phyloP scores from a whole-genome alignment of 2,888 invertebrate genomes.

The Stenotaenia linearis region DNA sequence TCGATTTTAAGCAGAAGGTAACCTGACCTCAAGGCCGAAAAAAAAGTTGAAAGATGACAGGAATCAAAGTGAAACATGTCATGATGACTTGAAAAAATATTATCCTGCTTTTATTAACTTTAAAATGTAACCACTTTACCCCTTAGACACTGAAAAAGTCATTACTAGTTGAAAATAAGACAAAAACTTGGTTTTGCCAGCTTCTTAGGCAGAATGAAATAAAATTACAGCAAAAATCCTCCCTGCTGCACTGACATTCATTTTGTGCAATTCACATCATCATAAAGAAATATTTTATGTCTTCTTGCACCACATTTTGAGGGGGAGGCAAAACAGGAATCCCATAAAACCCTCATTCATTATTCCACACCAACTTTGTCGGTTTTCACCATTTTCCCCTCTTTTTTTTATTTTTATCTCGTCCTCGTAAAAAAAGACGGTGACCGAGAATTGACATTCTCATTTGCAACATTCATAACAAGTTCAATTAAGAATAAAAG shows the following conservation, averaged over 20 bases:
- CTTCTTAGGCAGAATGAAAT: conserved; percentile 1
- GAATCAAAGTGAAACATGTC: background rate
- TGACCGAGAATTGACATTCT: background rate
- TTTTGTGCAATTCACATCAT: conserved; percentile 21
- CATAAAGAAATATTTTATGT: conserved; percentile 22
- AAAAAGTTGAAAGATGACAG: background rate
- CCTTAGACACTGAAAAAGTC: background rate
- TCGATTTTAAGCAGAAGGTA: too few relatives aligned
- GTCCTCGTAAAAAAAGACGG: background rate
- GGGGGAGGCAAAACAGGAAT: conserved; percentile 20
- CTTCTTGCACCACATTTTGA: conserved; percentile 12
- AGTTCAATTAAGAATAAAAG: too few relatives aligned
- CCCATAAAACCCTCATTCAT: conserved; percentile 26
- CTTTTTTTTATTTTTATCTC: background rate
- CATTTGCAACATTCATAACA: conserved; percentile 24
- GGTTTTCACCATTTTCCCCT: background rate
- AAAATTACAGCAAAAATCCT: conserved; percentile 24
- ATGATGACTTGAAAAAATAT: background rate
- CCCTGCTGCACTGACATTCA: conserved; percentile 26
- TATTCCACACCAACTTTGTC: conserved; percentile 19
- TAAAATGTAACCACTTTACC: too few relatives aligned
- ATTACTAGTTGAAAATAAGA: background rate
- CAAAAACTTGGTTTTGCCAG: background rate
- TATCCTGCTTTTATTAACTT: too few relatives aligned
- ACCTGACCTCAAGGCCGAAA: too few relatives aligned